phyloP scores from a whole-genome alignment of 2,888 invertebrate species.

The Belgica antarctica region DNA sequence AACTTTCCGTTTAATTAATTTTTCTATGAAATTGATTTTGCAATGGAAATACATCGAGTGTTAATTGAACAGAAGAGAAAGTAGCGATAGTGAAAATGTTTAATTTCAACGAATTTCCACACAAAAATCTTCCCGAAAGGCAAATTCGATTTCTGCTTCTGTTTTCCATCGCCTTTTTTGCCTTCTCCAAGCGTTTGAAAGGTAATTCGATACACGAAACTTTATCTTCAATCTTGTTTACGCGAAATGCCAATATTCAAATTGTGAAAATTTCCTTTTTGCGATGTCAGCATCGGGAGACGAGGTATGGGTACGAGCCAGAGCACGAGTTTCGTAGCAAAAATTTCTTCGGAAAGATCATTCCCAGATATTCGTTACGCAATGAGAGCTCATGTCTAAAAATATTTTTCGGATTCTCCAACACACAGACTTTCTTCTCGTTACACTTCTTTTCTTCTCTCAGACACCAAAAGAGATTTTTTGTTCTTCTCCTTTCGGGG shows the following conservation, averaged over 20 bases:
- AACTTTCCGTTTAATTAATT: conserved; percentile 22
- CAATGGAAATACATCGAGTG: conserved; percentile 2
- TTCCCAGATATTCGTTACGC: conserved; percentile 44
- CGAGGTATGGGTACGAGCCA: background rate
- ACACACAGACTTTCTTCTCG: conserved; percentile 14
- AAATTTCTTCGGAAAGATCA: conserved; percentile 22
- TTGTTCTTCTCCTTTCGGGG: background rate
- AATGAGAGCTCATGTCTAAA: conserved; percentile 44
- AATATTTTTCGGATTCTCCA: conserved; percentile 41
- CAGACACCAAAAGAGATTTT: too few relatives aligned
- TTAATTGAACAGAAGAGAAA: conserved; percentile 13
- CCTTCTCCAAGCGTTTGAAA: background rate
- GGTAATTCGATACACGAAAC: conserved; percentile 40
- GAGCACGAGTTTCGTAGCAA: background rate
- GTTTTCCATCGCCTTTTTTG: background rate
- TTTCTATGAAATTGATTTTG: conserved; percentile 17
- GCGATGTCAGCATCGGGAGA: background rate
- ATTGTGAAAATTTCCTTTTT: background rate
- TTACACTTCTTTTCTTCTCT: conserved; percentile 6
- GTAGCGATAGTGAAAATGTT: conserved; percentile 1
- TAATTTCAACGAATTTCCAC: conserved; percentile 4
- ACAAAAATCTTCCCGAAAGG: background rate
- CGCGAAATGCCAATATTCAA: conserved; percentile 20
- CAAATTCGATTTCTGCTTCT: background rate
- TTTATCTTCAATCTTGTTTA: conserved; percentile 36